Conservation (phyloP, 2,797 vertebrate species). For the Trichosurus vulpecula region DNA sequence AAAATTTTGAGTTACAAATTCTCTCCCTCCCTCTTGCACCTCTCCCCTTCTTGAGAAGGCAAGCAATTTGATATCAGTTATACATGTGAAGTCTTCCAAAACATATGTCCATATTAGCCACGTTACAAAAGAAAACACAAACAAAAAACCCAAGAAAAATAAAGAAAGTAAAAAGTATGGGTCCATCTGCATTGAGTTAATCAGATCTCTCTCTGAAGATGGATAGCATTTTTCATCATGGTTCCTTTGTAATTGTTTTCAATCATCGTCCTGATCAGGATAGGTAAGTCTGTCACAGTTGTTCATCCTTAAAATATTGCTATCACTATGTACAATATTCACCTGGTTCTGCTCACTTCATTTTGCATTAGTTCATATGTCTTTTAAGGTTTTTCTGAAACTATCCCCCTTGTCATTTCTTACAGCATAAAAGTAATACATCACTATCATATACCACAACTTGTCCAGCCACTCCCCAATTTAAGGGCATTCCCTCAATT, state of each 20-base stretch:
- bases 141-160: background rate
- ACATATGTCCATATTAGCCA: background rate
- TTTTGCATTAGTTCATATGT: background rate
- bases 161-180: background rate
- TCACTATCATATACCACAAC: background rate
- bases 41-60: too few relatives aligned
- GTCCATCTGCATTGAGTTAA: background rate
- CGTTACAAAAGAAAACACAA: background rate
- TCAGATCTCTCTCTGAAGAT: background rate
- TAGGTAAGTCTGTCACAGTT: background rate
- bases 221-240: background rate
- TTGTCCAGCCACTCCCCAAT: background rate
- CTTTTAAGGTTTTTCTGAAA: background rate
- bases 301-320: background rate
- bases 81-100: background rate
- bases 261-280: background rate
- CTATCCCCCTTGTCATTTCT: background rate
- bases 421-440: background rate
- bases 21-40: too few relatives aligned
- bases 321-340: background rate
- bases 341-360: too few relatives aligned
- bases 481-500: background rate
- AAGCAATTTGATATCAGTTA: background rate
- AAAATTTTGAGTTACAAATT: too few relatives aligned
- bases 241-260: fast-evolving